Conservation (phyloP, 2,113 vertebrate genomes). For the Ictalurus punctatus region DNA sequence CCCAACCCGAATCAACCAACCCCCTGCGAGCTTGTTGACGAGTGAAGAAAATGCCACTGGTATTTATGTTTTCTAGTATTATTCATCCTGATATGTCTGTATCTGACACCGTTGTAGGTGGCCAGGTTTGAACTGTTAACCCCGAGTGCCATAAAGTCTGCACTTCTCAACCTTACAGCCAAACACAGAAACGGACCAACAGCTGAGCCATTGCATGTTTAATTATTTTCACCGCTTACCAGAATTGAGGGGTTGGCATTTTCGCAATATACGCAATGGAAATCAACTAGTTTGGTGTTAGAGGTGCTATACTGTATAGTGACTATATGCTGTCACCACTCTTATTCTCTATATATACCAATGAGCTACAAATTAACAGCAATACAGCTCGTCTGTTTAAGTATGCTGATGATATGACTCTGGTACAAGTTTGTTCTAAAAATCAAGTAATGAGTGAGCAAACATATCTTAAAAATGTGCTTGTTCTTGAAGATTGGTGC, state of each 20-base stretch:
- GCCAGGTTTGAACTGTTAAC: neutral
- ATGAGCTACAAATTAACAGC: too few species aligned
- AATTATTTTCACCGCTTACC: too few species aligned
- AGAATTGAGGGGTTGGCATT: neutral
- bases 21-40: conserved; percentile 7
- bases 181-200: neutral
- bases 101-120: neutral
- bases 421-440: too few species aligned
- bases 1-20: too few species aligned
- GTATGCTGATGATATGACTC: too few species aligned
- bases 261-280: neutral
- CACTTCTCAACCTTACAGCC: neutral
- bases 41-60: conserved; percentile 38
- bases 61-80: conserved; percentile 45
- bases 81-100: conserved; percentile 39
- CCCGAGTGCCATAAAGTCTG: neutral
- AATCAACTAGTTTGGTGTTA: neutral
- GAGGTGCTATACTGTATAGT: neutral
- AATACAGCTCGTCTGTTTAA: too few species aligned
- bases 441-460: too few species aligned
- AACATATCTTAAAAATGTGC: too few species aligned
- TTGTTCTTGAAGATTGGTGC: too few species aligned
- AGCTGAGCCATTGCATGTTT: neutral
- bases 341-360: too few species aligned
- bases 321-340: neutral